These are phyloP conservation scores for Sarcophaga carnaria DNA, from an alignment of 2,888 invertebrate species.

Conservation along the genomic window DNA sequence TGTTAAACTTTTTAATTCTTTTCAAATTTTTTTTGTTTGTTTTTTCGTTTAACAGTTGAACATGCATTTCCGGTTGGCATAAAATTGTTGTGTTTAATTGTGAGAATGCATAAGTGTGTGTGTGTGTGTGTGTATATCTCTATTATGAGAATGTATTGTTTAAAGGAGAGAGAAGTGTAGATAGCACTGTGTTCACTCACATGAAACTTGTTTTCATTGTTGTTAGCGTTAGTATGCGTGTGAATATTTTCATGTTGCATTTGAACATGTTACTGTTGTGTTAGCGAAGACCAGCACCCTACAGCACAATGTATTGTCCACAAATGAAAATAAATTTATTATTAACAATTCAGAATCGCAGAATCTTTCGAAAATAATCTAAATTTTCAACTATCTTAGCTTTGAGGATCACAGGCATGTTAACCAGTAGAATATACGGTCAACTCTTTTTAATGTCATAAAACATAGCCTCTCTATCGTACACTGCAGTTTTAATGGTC, in stretches of 20 bases:
- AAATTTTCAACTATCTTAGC: no score
- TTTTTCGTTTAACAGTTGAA: slow-evolving; percentile 30
- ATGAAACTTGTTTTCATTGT: background rate
- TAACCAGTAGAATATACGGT: no score
- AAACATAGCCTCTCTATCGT: no score
- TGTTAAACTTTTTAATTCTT: background rate
- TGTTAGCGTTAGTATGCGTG: background rate
- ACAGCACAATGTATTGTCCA: no score
- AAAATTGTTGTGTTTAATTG: background rate
- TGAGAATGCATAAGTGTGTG: background rate
- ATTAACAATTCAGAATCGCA: no score
- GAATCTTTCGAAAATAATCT: no score
- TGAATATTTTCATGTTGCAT: background rate
- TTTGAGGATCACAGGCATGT: no score
- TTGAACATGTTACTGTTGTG: background rate
- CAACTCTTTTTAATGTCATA: no score
- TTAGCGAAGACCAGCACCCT: no score
- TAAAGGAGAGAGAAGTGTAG: background rate
- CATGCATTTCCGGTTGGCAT: slow-evolving; percentile 53
- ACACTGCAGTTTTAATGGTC: no score
- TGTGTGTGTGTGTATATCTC: background rate
- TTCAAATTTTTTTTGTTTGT: no score
- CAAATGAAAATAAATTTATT: no score
- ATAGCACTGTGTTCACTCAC: background rate
- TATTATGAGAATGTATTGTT: background rate